Conservation (phyloP, 2,797 vertebrate species). For the Esox lucius region DNA sequence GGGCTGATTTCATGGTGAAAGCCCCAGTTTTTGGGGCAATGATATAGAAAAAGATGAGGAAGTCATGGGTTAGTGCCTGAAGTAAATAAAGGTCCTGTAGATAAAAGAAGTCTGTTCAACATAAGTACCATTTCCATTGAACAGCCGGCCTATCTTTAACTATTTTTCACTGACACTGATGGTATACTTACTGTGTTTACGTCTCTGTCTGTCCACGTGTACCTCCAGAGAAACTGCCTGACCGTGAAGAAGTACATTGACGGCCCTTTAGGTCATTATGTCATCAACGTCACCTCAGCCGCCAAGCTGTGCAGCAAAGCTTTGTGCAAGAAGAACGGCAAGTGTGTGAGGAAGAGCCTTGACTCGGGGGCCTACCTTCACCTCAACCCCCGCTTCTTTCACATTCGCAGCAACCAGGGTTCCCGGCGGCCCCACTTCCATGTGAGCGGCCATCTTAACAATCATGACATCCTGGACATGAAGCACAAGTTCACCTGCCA, state of each 20-base stretch:
- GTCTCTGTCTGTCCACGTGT: not conserved
- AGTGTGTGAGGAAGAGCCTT: constrained; percentile 81
- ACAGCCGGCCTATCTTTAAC: not conserved
- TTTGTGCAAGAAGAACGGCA: constrained; percentile 86
- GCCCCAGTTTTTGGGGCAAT: not conserved
- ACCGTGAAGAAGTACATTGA: constrained; percentile 82
- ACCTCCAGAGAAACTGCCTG: constrained; percentile 65
- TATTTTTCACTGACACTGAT: not conserved
- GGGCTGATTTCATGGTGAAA: not conserved
- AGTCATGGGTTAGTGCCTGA: not conserved
- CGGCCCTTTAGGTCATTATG: constrained; percentile 82
- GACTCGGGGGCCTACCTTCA: constrained; percentile 80
- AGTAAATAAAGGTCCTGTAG: not conserved
- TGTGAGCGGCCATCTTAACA: constrained; percentile 72
- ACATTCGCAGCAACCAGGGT: constrained; percentile 57
- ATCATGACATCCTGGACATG: constrained; percentile 76
- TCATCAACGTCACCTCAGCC: constrained; percentile 88
- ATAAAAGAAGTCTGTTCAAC: constrained; percentile 5
- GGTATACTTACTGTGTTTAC: not conserved
- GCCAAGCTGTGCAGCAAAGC: constrained; percentile 88
- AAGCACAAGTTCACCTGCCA: constrained; percentile 86
- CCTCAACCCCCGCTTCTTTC: constrained; percentile 77
- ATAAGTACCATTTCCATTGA: not conserved
- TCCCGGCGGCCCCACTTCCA: constrained; percentile 61
- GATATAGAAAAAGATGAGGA: not conserved